phyloP scores from a whole-genome alignment of 2,888 invertebrate genomes.

The Drosophila koepferae region DNA sequence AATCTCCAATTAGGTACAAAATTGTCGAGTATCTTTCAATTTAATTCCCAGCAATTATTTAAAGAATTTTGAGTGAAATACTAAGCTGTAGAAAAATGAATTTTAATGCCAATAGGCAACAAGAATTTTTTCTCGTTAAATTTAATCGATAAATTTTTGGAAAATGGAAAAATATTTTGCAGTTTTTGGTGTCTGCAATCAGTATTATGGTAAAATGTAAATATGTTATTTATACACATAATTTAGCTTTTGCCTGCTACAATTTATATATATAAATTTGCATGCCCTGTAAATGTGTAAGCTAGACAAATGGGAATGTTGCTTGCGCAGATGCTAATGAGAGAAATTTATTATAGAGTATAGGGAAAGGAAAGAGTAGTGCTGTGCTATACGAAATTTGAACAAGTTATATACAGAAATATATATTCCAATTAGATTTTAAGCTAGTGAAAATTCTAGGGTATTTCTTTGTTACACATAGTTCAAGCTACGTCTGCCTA shows the following conservation, averaged over 20 bases:
- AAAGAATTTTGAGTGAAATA: neutral
- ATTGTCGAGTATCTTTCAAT: neutral
- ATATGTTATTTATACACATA: constrained; percentile 54
- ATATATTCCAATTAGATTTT: neutral
- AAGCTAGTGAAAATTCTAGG: neutral
- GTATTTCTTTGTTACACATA: neutral
- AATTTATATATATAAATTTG: neutral
- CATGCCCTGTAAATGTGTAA: neutral
- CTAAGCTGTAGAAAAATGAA: neutral
- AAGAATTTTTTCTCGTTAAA: constrained; percentile 2
- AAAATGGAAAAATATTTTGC: constrained; percentile 15
- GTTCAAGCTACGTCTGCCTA: neutral
- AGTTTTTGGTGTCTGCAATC: constrained; percentile 36
- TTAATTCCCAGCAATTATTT: neutral
- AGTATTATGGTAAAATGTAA: constrained; percentile 50
- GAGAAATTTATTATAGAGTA: neutral
- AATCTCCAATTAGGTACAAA: neutral
- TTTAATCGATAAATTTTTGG: constrained; percentile 5
- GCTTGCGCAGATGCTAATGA: neutral
- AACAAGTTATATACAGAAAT: neutral
- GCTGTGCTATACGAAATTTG: neutral
- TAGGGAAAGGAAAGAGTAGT: no score
- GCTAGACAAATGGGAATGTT: neutral
- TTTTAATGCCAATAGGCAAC: neutral
- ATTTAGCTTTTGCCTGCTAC: constrained; percentile 14